Conservation (phyloP, 64 coral and sea anemone species). For the Pocillopora damicornis region DNA sequence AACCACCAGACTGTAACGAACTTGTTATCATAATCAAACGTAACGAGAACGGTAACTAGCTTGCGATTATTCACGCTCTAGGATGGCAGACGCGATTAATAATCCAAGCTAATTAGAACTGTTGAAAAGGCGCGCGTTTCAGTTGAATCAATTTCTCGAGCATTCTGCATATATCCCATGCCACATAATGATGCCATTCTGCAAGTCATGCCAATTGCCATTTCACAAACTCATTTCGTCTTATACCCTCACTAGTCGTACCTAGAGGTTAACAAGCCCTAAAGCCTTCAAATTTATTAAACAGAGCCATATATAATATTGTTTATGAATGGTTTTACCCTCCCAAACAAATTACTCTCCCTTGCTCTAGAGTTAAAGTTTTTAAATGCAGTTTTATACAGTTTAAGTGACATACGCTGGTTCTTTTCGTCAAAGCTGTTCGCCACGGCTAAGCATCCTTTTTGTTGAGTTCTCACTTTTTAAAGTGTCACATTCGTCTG, state of each 20-base stretch:
- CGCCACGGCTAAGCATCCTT: neutral
- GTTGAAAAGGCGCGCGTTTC: neutral
- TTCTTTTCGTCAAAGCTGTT: slow-evolving; percentile 5
- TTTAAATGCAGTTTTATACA: slow-evolving; percentile 2
- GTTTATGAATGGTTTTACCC: slow-evolving; percentile 12
- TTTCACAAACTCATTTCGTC: neutral
- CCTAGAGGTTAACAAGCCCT: slow-evolving; percentile 19
- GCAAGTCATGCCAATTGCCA: too few species aligned
- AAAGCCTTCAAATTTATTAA: slow-evolving; percentile 18
- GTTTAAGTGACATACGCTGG: neutral
- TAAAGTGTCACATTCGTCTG: neutral
- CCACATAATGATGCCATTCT: too few species aligned
- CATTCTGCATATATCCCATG: too few species aligned
- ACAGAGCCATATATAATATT: slow-evolving; percentile 37
- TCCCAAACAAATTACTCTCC: slow-evolving; percentile 13
- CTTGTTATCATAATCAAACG: neutral
- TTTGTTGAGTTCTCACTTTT: slow-evolving; percentile 8
- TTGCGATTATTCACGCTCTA: neutral
- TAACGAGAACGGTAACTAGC: neutral
- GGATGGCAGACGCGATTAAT: neutral
- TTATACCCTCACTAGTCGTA: neutral
- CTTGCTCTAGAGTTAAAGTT: neutral
- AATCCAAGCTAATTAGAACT: slow-evolving; percentile 6
- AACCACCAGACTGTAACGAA: neutral
- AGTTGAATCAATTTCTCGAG: neutral